A percentile compares a stretch with the other conserved stretches of the same genome.
Conservation (phyloP, 2,888 invertebrate genomes). For the Priocnemis perturbator region DNA sequence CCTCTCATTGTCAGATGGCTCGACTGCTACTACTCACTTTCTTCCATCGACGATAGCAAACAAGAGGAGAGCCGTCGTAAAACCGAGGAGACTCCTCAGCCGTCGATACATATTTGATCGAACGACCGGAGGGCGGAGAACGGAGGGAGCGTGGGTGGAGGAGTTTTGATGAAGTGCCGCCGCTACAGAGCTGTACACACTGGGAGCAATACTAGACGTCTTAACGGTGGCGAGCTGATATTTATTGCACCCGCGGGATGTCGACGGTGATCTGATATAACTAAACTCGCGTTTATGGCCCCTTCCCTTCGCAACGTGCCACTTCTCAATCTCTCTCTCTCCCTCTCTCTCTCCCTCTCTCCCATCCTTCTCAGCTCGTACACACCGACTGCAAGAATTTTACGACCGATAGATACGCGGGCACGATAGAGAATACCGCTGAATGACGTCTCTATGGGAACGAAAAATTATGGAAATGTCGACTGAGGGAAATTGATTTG, state of each 20-base stretch:
- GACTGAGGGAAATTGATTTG: constrained; percentile 13
- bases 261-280: constrained; percentile 60
- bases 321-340: not conserved
- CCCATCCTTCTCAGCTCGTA: constrained; percentile 15
- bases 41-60: constrained; percentile 42
- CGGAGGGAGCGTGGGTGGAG: not conserved
- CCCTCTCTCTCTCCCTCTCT: not conserved
- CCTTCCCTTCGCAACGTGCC: not conserved
- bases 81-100: constrained; percentile 27
- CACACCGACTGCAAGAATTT: no score
- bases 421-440: no score
- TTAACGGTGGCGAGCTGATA: constrained; percentile 60
- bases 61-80: constrained; percentile 40
- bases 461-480: no score
- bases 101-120: constrained; percentile 64
- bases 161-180: constrained; percentile 53
- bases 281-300: constrained; percentile 67
- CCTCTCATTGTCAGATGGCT: no score
- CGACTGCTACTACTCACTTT: constrained; percentile 22
- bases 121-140: constrained; percentile 33
- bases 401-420: no score
- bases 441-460: no score
- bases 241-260: constrained; percentile 67
- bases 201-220: constrained; percentile 57
- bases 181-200: constrained; percentile 32